A percentile compares a stretch with the other conserved stretches of the same genome.
phyloP scores from a whole-genome alignment of 2,888 invertebrate species.

The Boloria euphrosyne region DNA sequence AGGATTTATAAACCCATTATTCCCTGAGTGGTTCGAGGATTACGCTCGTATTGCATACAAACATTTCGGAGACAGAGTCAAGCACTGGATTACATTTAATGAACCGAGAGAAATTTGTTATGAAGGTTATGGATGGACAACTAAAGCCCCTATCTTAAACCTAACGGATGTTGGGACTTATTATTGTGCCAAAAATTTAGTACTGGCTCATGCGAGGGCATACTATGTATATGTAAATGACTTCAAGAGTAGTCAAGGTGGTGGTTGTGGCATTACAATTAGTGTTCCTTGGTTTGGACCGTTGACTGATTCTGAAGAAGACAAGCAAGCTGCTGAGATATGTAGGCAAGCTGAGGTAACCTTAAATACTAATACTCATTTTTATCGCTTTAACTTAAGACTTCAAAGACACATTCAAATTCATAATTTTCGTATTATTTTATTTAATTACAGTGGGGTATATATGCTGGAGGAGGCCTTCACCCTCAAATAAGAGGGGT shows the following conservation, averaged over 20 bases:
- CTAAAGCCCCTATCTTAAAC: conserved; percentile 52
- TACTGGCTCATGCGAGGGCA: conserved; percentile 76
- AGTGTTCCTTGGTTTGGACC: conserved; percentile 79
- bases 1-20: conserved; percentile 66
- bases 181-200: conserved; percentile 67
- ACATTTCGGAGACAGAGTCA: conserved; percentile 67
- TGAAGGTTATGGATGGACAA: conserved; percentile 61
- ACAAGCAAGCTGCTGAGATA: conserved; percentile 59
- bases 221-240: conserved; percentile 60
- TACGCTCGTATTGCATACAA: conserved; percentile 63
- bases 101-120: conserved; percentile 66
- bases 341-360: conserved; percentile 49
- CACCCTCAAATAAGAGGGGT: too few species aligned
- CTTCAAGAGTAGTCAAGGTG: conserved; percentile 57
- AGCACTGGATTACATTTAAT: conserved; percentile 81
- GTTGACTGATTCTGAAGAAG: conserved; percentile 58
- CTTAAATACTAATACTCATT: not conserved
- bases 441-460: conserved; percentile 34
- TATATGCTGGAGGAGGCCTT: too few species aligned
- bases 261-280: conserved; percentile 66
- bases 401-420: conserved; percentile 53
- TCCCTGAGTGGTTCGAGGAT: conserved; percentile 64
- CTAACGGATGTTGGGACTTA: conserved; percentile 68
- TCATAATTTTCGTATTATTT: not conserved
- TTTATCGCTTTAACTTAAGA: too few species aligned